These are phyloP conservation scores for Nematostella vectensis DNA, from an alignment of 92 coral and sea anemone species.

Conservation along the genomic window DNA sequence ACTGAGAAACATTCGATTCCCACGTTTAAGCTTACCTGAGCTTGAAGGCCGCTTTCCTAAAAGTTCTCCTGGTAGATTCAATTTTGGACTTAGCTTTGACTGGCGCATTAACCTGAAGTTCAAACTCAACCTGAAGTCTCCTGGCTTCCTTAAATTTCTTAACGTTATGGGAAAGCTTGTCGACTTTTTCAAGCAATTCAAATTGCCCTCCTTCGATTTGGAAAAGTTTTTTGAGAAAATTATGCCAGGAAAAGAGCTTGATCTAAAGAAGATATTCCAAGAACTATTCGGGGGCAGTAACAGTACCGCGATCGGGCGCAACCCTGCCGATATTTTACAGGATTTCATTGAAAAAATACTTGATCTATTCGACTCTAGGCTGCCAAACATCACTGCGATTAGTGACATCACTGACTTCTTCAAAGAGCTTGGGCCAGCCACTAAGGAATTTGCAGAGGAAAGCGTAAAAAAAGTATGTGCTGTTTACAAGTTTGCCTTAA, in stretches of 20 bases:
- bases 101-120: constrained; percentile 68
- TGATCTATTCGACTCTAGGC: constrained; percentile 38
- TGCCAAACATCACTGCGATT: constrained; percentile 62
- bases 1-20: constrained; percentile 43
- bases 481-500: constrained; percentile 57
- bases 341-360: constrained; percentile 51
- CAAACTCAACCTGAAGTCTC: constrained; percentile 47
- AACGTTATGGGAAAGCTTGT: constrained; percentile 40
- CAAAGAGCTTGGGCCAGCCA: constrained; percentile 56
- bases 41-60: constrained; percentile 37
- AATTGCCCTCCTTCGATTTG: constrained; percentile 51
- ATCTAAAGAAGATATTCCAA: constrained; percentile 32
- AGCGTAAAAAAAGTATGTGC: constrained; percentile 58
- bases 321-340: constrained; percentile 50
- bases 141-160: constrained; percentile 39
- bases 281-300: constrained; percentile 20
- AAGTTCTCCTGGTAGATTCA: constrained; percentile 25
- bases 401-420: constrained; percentile 82
- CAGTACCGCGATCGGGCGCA: constrained; percentile 20
- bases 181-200: constrained; percentile 46
- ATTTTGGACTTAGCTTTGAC: constrained; percentile 71
- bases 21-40: constrained; percentile 46
- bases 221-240: constrained; percentile 55
- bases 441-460: constrained; percentile 42
- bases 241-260: constrained; percentile 49